A percentile compares a stretch with the other conserved stretches of the same genome.
phyloP scores from a whole-genome alignment of 2,113 vertebrate genomes.

The Cromileptes altivelis region DNA sequence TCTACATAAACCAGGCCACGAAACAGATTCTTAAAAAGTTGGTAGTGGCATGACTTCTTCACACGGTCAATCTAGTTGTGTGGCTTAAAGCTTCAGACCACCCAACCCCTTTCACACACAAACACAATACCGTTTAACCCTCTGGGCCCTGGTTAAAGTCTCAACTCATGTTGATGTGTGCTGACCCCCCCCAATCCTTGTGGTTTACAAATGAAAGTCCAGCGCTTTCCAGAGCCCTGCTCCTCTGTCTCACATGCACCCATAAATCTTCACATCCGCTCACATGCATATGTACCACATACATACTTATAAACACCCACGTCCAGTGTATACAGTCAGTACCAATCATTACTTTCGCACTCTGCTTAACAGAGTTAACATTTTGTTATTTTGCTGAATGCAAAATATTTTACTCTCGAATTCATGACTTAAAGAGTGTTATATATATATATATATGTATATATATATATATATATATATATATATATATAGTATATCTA shows the following conservation, averaged over 20 bases:
- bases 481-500: too few relatives aligned
- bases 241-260: background rate
- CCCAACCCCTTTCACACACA: background rate
- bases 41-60: background rate
- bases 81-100: background rate
- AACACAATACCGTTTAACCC: background rate
- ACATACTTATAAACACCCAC: background rate
- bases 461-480: too few relatives aligned
- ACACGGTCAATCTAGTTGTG: background rate
- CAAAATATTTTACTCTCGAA: background rate
- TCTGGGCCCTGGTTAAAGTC: slow-evolving; percentile 8
- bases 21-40: background rate
- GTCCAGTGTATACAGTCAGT: background rate
- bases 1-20: slow-evolving; percentile 7
- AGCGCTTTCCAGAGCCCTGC: background rate
- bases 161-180: background rate
- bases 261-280: background rate
- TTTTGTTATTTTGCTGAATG: too few relatives aligned
- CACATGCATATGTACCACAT: background rate
- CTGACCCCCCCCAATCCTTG: background rate
- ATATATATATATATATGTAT: too few relatives aligned
- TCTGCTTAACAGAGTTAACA: background rate
- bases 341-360: too few relatives aligned
- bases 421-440: background rate
- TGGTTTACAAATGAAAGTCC: slow-evolving; percentile 4